These are phyloP conservation scores for Meloidogyne exigua DNA, from an alignment of 1,140 invertebrate species.

Conservation along the genomic window DNA sequence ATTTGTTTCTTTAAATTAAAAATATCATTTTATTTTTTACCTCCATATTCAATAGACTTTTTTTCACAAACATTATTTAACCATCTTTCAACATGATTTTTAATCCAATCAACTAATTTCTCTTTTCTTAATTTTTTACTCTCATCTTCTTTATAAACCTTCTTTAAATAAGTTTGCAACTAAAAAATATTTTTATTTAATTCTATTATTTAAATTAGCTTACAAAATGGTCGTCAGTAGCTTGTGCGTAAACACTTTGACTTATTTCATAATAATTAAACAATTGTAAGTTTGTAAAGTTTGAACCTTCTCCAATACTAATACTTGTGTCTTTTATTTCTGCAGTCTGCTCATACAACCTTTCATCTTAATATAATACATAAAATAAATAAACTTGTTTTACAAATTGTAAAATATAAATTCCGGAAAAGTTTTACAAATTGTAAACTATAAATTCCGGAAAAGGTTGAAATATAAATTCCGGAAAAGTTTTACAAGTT, in stretches of 20 bases:
- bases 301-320: background rate
- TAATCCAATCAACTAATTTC: background rate
- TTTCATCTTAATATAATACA: background rate
- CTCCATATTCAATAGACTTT: background rate
- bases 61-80: background rate
- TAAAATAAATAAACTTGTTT: no score
- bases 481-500: no score
- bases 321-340: background rate
- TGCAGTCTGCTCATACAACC: background rate
- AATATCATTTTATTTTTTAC: background rate
- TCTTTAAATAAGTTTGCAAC: background rate
- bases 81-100: background rate
- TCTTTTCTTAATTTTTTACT: background rate
- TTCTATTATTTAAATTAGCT: background rate
- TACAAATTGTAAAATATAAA: no score
- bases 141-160: background rate
- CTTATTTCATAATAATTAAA: background rate
- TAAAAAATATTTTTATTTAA: background rate
- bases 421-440: no score
- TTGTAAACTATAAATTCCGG: no score
- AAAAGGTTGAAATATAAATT: no score
- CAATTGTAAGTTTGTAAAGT: background rate
- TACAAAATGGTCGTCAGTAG: background rate
- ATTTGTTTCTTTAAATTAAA: background rate
- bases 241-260: background rate